Evolutionary conservation across 2,888 invertebrate species (phyloP), one percentile per base, ranked within the genome.

Genomic region (Ceramica pisi): DNA sequence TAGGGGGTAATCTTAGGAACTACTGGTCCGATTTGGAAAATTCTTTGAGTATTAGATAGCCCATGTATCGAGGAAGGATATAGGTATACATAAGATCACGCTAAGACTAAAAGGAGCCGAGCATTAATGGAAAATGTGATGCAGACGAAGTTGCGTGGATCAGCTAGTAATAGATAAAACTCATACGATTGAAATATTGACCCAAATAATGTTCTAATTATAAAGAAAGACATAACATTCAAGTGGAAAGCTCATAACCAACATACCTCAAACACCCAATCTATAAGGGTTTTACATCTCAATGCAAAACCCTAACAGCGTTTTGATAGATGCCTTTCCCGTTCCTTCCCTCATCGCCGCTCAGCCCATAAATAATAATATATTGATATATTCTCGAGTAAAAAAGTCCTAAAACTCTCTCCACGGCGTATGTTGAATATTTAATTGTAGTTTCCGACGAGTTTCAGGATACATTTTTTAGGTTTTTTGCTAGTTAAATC

Each of bases 371-470:
- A 75, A 75, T 83, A 75, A 81, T 72, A 72, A 67, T 75, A 78
- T 70, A 78, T 70, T 82, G 68, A 81, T 77, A 67, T 77, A 77
- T 77, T 80, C 78, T 77, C 59, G 73, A 66, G 53, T 66, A 67
- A 77, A 75, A 80, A 80, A 60, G 10, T 64, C 51, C 46, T 26
- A 67, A 38, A 70, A 80, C 64, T 63, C 64, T 80, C 12, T 19
- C 48, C 35, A 50, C 46, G 59, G 61, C 56, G 61, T 48, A 76
- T 73, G 68, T 64, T 77, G 80, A 77, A 80, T 81, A 67, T 77
- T 81, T 77, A 77, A 69, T 81, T 73, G 63, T 71, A 67, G 68
- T 71, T 64, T 41, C 14, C 56, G 67, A 68, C 48, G 53, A 82
- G 66, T 67, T 78, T 60, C 53, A 5, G 26, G 19, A 10, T 46